phyloP scores from a whole-genome alignment of 92 coral and sea anemone species.

The Bergia puertoricense region DNA sequence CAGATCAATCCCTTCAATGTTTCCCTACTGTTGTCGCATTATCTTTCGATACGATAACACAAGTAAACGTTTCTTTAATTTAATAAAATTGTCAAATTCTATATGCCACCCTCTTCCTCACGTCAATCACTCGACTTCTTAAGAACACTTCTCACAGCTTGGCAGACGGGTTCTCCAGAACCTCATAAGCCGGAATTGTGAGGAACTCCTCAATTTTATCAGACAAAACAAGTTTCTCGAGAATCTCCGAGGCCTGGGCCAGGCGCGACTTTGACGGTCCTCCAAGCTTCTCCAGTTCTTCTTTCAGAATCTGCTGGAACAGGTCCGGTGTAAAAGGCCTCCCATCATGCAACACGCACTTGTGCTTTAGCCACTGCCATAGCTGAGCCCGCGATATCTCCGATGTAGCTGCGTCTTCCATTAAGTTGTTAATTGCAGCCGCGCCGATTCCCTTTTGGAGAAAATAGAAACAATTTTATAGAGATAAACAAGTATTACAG shows the following conservation, averaged over 20 bases:
- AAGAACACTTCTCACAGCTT: slow-evolving; percentile 58
- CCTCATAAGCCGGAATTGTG: slow-evolving; percentile 89
- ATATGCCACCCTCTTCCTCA: neutral
- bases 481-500: neutral
- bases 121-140: neutral
- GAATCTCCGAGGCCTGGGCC: slow-evolving; percentile 86
- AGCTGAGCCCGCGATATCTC: slow-evolving; percentile 97
- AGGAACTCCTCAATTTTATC: slow-evolving; percentile 90
- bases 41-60: neutral
- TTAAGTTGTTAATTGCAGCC: slow-evolving; percentile 87
- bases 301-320: slow-evolving; percentile 69
- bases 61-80: too few species aligned
- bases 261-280: slow-evolving; percentile 76
- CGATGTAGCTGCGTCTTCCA: slow-evolving; percentile 99
- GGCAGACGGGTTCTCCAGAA: slow-evolving; percentile 86
- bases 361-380: slow-evolving; percentile 92
- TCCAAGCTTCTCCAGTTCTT: slow-evolving; percentile 86
- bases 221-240: slow-evolving; percentile 83
- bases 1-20: neutral
- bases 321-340: slow-evolving; percentile 69
- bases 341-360: slow-evolving; percentile 71
- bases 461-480: neutral
- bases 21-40: neutral
- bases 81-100: neutral
- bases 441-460: slow-evolving; percentile 87